A percentile compares a stretch with the other conserved stretches of the same genome.
Conservation (phyloP, 2,113 vertebrate species). For the Engraulis encrasicolus region DNA sequence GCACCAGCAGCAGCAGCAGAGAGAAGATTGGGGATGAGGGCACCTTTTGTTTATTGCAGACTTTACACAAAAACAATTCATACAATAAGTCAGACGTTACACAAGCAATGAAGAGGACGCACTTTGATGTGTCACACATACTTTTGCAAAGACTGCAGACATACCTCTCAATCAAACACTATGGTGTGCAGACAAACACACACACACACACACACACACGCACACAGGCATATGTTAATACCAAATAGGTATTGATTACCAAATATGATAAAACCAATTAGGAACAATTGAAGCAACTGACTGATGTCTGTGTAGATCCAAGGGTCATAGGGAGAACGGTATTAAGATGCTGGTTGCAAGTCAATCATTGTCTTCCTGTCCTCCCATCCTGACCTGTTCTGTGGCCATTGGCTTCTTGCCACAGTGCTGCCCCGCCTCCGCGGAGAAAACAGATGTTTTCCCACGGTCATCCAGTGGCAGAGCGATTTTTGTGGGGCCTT, state of each 20-base stretch:
- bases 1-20: slow-evolving; percentile 27
- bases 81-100: background rate
- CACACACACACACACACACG: background rate
- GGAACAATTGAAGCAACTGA: background rate
- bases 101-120: background rate
- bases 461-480: too few species aligned
- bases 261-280: too few species aligned
- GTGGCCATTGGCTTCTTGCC: too few species aligned
- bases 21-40: slow-evolving; percentile 57
- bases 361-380: too few species aligned
- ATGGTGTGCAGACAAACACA: background rate
- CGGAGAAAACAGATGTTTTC: too few species aligned
- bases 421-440: too few species aligned
- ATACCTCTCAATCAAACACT: background rate
- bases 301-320: background rate
- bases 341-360: too few species aligned
- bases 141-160: background rate
- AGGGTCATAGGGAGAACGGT: background rate
- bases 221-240: background rate
- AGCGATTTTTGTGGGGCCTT: too few species aligned
- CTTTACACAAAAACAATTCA: background rate
- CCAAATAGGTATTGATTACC: background rate
- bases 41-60: slow-evolving; percentile 3
- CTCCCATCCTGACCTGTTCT: too few species aligned
- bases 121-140: background rate